These are phyloP conservation scores for Xiphydria camelus DNA, from an alignment of 2,888 invertebrate species.

Conservation along the genomic window DNA sequence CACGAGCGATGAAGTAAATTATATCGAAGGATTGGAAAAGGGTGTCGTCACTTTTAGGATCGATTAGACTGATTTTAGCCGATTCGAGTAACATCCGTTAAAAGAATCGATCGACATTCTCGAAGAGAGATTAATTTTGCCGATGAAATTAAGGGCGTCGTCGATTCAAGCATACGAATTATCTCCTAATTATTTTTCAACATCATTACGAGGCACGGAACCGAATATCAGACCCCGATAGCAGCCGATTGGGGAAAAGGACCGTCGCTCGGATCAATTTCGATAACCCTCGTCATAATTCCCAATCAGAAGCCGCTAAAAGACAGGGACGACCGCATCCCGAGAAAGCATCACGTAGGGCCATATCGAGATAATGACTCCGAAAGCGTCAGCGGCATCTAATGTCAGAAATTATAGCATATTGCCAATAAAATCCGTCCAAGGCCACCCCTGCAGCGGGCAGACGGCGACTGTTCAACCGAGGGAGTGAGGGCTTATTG, in stretches of 20 bases:
- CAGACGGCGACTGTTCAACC: not conserved
- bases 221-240: no score
- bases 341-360: conserved; percentile 45
- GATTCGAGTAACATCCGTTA: no score
- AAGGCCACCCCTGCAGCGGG: conserved; percentile 25
- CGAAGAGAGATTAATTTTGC: not conserved
- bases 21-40: no score
- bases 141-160: not conserved
- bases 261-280: conserved; percentile 26
- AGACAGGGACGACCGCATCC: conserved; percentile 23
- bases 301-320: conserved; percentile 47
- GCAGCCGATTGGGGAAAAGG: no score
- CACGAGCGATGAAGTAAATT: no score
- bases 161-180: no score
- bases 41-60: no score
- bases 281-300: conserved; percentile 45
- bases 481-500: conserved; percentile 39
- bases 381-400: conserved; percentile 57
- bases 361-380: conserved; percentile 51
- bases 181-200: no score
- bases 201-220: no score
- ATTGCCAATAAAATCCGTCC: conserved; percentile 57
- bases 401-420: conserved; percentile 58
- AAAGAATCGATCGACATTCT: no score
- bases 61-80: no score